Percentiles rank a stretch among this genome's conserved stretches.
These are phyloP conservation scores for Oceanodroma leucorhoa DNA, from an alignment of 2,797 vertebrate genomes.

Conservation along the genomic window DNA sequence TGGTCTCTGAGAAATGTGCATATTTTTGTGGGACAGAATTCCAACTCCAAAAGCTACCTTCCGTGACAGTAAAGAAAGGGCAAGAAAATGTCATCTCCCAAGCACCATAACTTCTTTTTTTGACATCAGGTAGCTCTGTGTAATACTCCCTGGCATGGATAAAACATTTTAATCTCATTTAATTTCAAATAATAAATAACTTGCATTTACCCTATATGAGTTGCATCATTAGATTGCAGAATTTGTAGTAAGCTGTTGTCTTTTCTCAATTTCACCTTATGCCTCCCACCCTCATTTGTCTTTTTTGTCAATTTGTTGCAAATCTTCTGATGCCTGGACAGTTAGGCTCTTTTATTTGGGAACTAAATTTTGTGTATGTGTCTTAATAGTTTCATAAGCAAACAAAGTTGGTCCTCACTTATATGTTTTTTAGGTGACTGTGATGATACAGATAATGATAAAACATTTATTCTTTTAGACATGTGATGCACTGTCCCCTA, in stretches of 20 bases:
- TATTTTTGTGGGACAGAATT: background rate
- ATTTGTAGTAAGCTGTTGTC: background rate
- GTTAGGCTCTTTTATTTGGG: background rate
- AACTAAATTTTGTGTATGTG: background rate
- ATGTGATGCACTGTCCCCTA: background rate
- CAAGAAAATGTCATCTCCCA: background rate
- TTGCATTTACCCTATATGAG: background rate
- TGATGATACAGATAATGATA: background rate
- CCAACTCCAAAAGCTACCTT: background rate
- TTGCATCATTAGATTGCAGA: background rate
- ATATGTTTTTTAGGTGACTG: background rate
- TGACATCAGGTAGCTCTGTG: background rate
- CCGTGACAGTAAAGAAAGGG: background rate
- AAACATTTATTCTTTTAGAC: background rate
- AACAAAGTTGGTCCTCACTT: background rate
- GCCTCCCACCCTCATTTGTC: background rate
- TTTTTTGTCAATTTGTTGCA: background rate
- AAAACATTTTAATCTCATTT: background rate
- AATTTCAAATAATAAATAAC: background rate
- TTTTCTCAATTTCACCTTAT: background rate
- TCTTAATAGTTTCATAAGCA: background rate
- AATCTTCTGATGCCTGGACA: background rate
- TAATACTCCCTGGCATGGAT: background rate
- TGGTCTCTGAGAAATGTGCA: background rate
- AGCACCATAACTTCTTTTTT: background rate